Percentiles rank a stretch among this genome's conserved stretches.
phyloP scores from a whole-genome alignment of 2,888 invertebrate genomes.

The Heteromyza rotundicornis region DNA sequence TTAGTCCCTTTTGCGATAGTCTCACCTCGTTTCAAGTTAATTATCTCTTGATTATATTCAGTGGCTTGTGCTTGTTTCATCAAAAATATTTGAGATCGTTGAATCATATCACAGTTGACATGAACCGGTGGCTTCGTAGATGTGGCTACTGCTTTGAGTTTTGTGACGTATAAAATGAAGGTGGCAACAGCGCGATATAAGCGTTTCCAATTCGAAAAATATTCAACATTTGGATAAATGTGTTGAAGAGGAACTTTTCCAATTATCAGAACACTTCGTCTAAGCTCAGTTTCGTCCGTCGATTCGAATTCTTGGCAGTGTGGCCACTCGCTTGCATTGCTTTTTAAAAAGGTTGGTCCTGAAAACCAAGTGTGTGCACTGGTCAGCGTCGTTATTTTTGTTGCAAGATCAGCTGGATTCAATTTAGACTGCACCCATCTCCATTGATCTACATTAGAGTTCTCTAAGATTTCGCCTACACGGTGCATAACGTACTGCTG shows the following conservation, averaged over 20 bases:
- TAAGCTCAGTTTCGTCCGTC: background rate
- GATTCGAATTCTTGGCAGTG: background rate
- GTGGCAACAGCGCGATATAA: slow-evolving; percentile 22
- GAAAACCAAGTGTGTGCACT: slow-evolving; percentile 19
- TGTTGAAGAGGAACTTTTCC: background rate
- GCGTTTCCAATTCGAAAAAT: slow-evolving; percentile 22
- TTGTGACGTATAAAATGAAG: slow-evolving; percentile 19
- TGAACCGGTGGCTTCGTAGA: slow-evolving; percentile 1
- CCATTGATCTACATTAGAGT: slow-evolving; percentile 22
- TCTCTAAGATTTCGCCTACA: slow-evolving; percentile 27
- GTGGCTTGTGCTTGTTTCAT: slow-evolving; percentile 17
- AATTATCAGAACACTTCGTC: background rate
- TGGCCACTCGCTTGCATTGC: slow-evolving; percentile 15
- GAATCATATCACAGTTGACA: slow-evolving; percentile 12
- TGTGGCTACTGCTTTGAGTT: slow-evolving; percentile 14
- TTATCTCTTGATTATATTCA: slow-evolving; percentile 24
- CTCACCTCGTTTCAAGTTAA: slow-evolving; percentile 17
- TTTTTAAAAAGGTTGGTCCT: slow-evolving; percentile 16
- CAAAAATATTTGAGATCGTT: slow-evolving; percentile 19
- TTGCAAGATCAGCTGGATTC: slow-evolving; percentile 28
- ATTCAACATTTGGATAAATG: slow-evolving; percentile 8
- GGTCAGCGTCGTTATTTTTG: slow-evolving; percentile 15
- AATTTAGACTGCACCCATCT: slow-evolving; percentile 29
- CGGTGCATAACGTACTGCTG: slow-evolving; percentile 28
- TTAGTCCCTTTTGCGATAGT: slow-evolving; percentile 18